Base-by-base conservation (phyloP, 2,888 invertebrate genomes). In the Lottia scabra region DNA sequence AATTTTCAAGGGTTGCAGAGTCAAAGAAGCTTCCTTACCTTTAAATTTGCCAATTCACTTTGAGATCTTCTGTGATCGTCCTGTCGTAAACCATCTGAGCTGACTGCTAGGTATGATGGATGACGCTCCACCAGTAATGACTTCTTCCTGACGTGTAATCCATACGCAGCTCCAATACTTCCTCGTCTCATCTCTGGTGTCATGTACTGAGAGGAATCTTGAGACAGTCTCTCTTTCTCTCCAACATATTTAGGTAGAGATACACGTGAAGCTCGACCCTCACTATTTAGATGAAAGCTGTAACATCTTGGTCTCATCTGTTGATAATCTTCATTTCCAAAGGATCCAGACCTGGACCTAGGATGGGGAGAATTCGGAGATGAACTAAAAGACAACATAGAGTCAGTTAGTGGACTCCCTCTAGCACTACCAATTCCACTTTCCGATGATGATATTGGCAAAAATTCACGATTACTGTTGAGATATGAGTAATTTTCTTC, bases 271-370 rank as follows among this genome's bases (percentile, higher is more conserved):
- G 84, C 84, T 43, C 81, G 75, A 4, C 84, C 84, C 65, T 86
- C 86, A 66, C 84, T 84, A 76, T 84, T 85, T 68, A 85, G 73
- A 70, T 86, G 86, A 67, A 85, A 84, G 78, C 86, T 86, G 66
- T 84, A 84, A 72, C 86, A 86, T 13, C 86, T 77, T 5, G 83
- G 83, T n/a, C 86, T 77, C 77, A 83, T 80, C 26, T 80, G 80
- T 26, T 74, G 76, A 27, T 78, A 78, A 63, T 83, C 83, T n/a
- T 84, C 84, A 0, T 80, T 76, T 23, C 82, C 83, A 69, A 85
- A 81, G 0, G 85, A 85, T 13, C 82, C 83, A 6, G 85, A 85
- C 19, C 86, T 74, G 15, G 85, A 83, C 44, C 86, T 81, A 45
- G 79, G 75, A 19, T 74, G 72, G 0, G 80, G 79, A 13, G 79